phyloP scores from a whole-genome alignment of 2,888 invertebrate species.

The Apamea anceps region DNA sequence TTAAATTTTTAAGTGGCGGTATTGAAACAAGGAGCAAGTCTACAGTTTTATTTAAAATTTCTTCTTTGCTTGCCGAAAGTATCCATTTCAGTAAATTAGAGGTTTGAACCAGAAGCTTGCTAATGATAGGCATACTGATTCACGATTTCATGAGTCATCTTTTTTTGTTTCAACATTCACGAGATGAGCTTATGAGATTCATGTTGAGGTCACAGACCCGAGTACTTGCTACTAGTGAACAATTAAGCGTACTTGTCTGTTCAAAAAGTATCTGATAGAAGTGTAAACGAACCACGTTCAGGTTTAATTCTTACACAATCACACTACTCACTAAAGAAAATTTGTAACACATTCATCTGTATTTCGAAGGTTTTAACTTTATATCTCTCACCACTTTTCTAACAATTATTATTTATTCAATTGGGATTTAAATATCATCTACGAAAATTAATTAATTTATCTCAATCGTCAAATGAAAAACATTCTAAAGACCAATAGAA shows the following conservation, averaged over 20 bases:
- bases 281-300: neutral
- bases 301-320: neutral
- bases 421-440: neutral
- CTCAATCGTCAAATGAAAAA: neutral
- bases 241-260: slow-evolving; percentile 1
- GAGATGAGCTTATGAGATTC: slow-evolving; percentile 50
- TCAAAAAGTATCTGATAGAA: slow-evolving; percentile 7
- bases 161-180: slow-evolving; percentile 55
- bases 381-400: neutral
- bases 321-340: neutral
- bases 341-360: neutral
- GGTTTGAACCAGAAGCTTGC: slow-evolving; percentile 39
- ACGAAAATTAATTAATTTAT: neutral
- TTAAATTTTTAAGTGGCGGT: neutral
- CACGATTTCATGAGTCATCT: slow-evolving; percentile 48
- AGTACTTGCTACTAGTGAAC: neutral
- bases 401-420: no score
- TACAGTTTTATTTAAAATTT: neutral
- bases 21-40: slow-evolving; percentile 1
- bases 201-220: slow-evolving; percentile 53
- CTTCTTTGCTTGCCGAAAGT: slow-evolving; percentile 27
- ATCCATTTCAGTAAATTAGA: slow-evolving; percentile 49
- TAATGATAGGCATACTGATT: slow-evolving; percentile 54
- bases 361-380: neutral
- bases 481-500: neutral